A percentile compares a stretch with the other conserved stretches of the same genome.
phyloP scores from a whole-genome alignment of 2,797 vertebrate species.

The Sarcophilus harrisii region DNA sequence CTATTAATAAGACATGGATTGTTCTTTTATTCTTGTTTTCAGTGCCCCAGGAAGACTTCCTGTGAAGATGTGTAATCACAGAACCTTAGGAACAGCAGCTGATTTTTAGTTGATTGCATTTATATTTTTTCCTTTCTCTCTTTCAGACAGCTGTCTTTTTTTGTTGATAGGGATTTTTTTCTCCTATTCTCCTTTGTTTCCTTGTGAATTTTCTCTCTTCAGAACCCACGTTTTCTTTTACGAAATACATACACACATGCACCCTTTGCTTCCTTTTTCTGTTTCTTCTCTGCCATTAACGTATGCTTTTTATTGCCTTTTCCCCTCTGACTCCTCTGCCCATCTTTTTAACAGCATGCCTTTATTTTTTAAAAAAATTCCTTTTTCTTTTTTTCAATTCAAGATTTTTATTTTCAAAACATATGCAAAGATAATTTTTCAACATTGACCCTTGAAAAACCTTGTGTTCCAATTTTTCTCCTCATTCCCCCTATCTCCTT shows the following conservation, averaged over 20 bases:
- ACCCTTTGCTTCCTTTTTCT: not conserved
- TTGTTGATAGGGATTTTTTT: not conserved
- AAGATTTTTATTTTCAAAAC: no score
- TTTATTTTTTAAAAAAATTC: not conserved
- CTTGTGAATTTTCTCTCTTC: not conserved
- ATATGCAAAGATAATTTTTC: no score
- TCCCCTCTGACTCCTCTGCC: constrained; percentile 60
- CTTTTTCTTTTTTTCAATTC: no score
- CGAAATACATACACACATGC: not conserved
- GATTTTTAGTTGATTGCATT: not conserved
- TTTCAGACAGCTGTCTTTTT: not conserved
- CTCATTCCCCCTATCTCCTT: no score
- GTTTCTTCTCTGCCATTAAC: not conserved
- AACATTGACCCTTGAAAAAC: no score
- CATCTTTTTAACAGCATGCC: constrained; percentile 57
- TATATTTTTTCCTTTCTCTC: not conserved
- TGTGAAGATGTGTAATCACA: constrained; percentile 8
- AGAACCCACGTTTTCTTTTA: not conserved
- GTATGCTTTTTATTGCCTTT: not conserved
- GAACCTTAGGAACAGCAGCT: constrained; percentile 16
- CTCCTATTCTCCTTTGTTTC: not conserved
- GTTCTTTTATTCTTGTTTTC: constrained; percentile 48
- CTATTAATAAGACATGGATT: not conserved
- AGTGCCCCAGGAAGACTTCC: constrained; percentile 42
- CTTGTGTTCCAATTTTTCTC: no score